Base-by-base conservation (phyloP, 2,113 vertebrate genomes). In the Chionis minor region DNA sequence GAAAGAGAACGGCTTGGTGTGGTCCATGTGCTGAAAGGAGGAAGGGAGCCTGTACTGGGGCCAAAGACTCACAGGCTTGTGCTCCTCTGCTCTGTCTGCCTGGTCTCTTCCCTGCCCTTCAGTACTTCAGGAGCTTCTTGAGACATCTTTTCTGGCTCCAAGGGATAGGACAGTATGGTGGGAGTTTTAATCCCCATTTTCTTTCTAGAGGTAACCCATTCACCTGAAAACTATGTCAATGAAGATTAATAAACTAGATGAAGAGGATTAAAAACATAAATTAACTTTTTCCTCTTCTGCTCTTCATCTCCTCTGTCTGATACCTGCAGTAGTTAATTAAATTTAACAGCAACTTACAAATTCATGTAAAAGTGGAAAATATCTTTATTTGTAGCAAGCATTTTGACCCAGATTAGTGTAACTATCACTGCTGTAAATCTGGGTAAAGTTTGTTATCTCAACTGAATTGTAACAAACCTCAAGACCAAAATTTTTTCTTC, bases 21-120 rank as follows among this genome's bases (percentile, higher is more conserved):
- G 38, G 52, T n/a, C 14, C 52, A 71, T 74, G 32, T 63, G 32
- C 44, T 33, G 61, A 47, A 79, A 21, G 32, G 17, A 81, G 45
- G 54, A 47, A 45, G 32, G 40, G 28, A 73, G 6, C 13, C 63
- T 77, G 12, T 11, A 54, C 32, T 23, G 23, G 35, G 21, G 20
- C 45, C 61, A 49, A 16, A 1, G 3, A 32, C 28, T 52, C 1
- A 7, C 26, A 59, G 38, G 33, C 1, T 0, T 26, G 21, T 47
- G 49, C 10, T 35, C 18, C 32, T 91, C 44, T 45, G 10, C 40
- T 61, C 28, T 8, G 6, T 10, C 49, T 65, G 16, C 28, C 32
- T 23, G 5, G 10, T 73, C 44, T 82, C 24, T 54, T 80, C 18
- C 20, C 38, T 38, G 40, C 38, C 40, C 45, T 74, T 14, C 51